These are phyloP conservation scores for Ephialtes manifestator DNA, from an alignment of 2,888 invertebrate genomes.

Conservation along the genomic window DNA sequence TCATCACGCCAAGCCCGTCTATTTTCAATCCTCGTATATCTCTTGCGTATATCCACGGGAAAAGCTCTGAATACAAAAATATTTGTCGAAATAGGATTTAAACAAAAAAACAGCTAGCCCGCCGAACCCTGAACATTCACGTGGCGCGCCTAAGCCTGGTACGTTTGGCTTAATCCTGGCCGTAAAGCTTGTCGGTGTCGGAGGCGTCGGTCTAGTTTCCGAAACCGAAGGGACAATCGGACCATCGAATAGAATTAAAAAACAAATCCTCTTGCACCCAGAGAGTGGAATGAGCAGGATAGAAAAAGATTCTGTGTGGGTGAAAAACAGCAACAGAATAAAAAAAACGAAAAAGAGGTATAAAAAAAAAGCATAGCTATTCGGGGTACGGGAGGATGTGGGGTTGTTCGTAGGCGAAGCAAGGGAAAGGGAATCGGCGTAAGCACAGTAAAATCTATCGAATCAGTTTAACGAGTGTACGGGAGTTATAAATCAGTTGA, in stretches of 20 bases:
- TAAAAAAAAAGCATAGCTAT: slow-evolving; percentile 62
- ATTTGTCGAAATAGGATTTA: slow-evolving; percentile 13
- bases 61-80: not conserved
- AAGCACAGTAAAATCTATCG: slow-evolving; percentile 83
- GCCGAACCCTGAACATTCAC: slow-evolving; percentile 61
- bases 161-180: slow-evolving; percentile 61
- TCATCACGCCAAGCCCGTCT: not conserved
- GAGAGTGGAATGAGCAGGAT: slow-evolving; percentile 28
- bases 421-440: slow-evolving; percentile 76
- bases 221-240: slow-evolving; percentile 57
- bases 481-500: slow-evolving; percentile 83
- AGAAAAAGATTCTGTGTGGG: slow-evolving; percentile 64
- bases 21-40: slow-evolving; percentile 3
- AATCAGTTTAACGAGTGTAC: slow-evolving; percentile 84
- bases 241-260: slow-evolving; percentile 45
- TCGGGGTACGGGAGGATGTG: slow-evolving; percentile 47
- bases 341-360: slow-evolving; percentile 65
- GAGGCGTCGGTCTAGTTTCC: slow-evolving; percentile 39
- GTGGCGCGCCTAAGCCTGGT: slow-evolving; percentile 56
- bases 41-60: slow-evolving; percentile 4
- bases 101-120: slow-evolving; percentile 9
- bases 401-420: slow-evolving; percentile 56
- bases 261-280: slow-evolving; percentile 30
- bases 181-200: slow-evolving; percentile 58
- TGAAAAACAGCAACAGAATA: slow-evolving; percentile 78